Evolutionary conservation across 1,140 invertebrate genomes (phyloP).

Genomic region (Proctacanthus coquilletti): DNA sequence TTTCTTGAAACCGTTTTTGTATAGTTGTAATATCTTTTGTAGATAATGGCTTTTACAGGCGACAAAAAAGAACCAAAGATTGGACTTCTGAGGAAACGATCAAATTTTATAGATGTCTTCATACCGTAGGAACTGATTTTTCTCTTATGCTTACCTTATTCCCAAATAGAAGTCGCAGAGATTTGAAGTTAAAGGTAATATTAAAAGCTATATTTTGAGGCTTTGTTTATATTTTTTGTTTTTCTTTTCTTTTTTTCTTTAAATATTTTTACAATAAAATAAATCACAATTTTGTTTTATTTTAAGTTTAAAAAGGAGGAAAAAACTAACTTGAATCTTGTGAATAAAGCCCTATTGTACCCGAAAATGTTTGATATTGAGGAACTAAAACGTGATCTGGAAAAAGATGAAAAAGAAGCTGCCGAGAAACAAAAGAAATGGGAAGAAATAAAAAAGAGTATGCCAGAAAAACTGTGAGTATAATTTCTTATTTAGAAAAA

Average conservation of each 20-base stretch:
- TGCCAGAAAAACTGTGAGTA: slow-evolving; percentile 13
- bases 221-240: neutral
- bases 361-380: slow-evolving; percentile 32
- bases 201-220: slow-evolving; percentile 1
- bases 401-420: slow-evolving; percentile 24
- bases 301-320: slow-evolving; percentile 38
- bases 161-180: slow-evolving; percentile 53
- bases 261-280: too few species aligned
- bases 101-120: slow-evolving; percentile 76
- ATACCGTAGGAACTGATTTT: slow-evolving; percentile 78
- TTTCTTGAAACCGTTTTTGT: neutral
- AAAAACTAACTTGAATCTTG: slow-evolving; percentile 24
- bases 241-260: neutral
- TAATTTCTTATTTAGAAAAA: neutral
- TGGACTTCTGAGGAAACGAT: slow-evolving; percentile 59
- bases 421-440: slow-evolving; percentile 13
- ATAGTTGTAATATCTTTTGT: neutral
- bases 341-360: slow-evolving; percentile 32
- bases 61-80: slow-evolving; percentile 41
- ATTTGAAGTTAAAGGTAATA: slow-evolving; percentile 57
- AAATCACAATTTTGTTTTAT: neutral
- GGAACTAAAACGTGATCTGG: slow-evolving; percentile 30
- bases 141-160: slow-evolving; percentile 73
- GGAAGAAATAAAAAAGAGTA: slow-evolving; percentile 13
- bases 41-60: slow-evolving; percentile 46